Evolutionary conservation across 2,888 invertebrate species (phyloP).

Genomic region (Eupithecia subumbrata): DNA sequence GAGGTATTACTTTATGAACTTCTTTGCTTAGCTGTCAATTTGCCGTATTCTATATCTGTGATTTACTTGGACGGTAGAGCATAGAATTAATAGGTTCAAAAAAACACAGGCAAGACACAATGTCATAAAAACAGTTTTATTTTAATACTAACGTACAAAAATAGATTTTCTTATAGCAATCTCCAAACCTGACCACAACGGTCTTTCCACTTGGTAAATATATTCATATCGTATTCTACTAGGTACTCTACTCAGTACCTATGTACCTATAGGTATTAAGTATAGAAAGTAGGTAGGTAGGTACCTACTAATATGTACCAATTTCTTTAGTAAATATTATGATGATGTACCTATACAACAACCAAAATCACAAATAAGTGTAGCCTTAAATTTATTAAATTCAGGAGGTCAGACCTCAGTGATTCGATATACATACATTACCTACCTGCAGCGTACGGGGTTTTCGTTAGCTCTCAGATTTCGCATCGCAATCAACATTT

Average conservation of each 20-base stretch:
- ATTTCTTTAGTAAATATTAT: not conserved
- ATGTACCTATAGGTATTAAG: not conserved
- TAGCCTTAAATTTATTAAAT: constrained; percentile 6
- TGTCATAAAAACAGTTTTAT: constrained; percentile 1
- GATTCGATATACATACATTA: not conserved
- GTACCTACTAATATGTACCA: not conserved
- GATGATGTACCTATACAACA: too few species aligned
- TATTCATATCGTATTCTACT: not conserved
- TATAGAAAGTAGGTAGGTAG: not conserved
- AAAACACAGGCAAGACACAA: not conserved
- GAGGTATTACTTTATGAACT: too few species aligned
- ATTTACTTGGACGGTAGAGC: too few species aligned
- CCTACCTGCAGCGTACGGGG: too few species aligned
- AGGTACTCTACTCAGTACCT: not conserved
- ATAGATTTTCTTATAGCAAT: not conserved
- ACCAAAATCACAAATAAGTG: constrained; percentile 4
- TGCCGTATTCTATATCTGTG: too few species aligned
- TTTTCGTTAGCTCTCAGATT: not conserved
- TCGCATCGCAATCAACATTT: too few species aligned
- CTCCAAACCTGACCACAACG: not conserved
- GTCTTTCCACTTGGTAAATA: not conserved
- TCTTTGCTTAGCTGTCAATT: too few species aligned
- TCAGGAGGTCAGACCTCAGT: not conserved
- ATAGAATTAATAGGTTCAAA: too few species aligned
- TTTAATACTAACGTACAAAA: not conserved